Evolutionary conservation across 2,888 invertebrate species (phyloP).

Genomic region (Euplexia lucipara): DNA sequence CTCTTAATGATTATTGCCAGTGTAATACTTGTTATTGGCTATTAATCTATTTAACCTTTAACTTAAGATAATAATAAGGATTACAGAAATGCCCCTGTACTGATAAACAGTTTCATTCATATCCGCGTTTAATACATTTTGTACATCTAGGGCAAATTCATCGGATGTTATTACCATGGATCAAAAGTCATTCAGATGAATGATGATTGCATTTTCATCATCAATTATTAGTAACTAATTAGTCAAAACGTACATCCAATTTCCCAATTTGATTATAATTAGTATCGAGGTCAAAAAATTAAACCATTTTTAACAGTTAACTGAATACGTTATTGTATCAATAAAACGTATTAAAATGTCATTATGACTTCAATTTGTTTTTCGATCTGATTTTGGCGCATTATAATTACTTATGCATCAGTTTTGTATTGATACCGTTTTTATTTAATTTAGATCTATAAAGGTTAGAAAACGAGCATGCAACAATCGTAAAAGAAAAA

Average conservation of each 20-base stretch:
- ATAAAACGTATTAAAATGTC: background rate
- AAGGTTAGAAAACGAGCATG: no score
- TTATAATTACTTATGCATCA: background rate
- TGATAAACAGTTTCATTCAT: conserved; percentile 31
- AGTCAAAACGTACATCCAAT: conserved; percentile 5
- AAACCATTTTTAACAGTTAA: background rate
- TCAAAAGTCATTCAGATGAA: conserved; percentile 24
- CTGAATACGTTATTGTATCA: no score
- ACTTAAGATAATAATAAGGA: conserved; percentile 28
- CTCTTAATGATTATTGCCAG: conserved; percentile 33
- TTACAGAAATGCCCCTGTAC: conserved; percentile 18
- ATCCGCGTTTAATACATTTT: conserved; percentile 35
- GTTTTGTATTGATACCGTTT: background rate
- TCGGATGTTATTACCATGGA: conserved; percentile 25
- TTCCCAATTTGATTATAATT: conserved; percentile 20
- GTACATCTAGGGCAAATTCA: conserved; percentile 4
- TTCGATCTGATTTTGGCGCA: background rate
- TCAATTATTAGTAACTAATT: conserved; percentile 39
- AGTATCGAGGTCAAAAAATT: conserved; percentile 13
- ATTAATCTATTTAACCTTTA: conserved; percentile 47
- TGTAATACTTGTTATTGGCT: conserved; percentile 29
- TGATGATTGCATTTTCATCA: conserved; percentile 27
- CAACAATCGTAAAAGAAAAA: no score
- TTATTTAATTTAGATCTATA: no score
- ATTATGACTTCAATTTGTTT: conserved; percentile 1